These are phyloP conservation scores for Uria lomvia DNA, from an alignment of 2,113 vertebrate species.

Conservation along the genomic window DNA sequence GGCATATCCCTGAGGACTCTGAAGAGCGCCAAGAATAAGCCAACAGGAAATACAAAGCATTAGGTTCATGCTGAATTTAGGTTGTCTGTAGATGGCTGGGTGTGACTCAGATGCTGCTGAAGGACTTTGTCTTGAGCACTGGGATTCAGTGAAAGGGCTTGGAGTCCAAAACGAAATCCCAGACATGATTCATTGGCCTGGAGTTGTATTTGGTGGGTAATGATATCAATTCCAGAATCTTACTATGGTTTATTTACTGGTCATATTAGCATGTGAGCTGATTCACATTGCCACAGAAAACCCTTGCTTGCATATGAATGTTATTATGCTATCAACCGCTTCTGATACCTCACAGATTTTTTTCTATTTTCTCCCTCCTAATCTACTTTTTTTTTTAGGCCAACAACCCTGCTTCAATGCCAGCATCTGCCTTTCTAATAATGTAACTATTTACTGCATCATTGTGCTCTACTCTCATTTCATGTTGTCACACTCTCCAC, in stretches of 20 bases:
- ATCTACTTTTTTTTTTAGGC: conserved; percentile 48
- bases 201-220: neutral
- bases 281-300: conserved; percentile 18
- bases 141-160: neutral
- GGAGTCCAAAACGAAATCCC: neutral
- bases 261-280: conserved; percentile 14
- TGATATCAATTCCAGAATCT: neutral
- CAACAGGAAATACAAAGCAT: neutral
- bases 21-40: neutral
- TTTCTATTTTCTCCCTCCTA: conserved; percentile 38
- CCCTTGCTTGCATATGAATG: conserved; percentile 22
- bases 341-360: conserved; percentile 14
- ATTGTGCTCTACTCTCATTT: conserved; percentile 58
- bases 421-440: conserved; percentile 60
- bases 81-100: neutral
- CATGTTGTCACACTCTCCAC: conserved; percentile 44
- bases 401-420: conserved; percentile 48
- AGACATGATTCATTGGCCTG: neutral
- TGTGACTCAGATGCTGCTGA: neutral
- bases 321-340: conserved; percentile 12
- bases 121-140: neutral
- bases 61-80: neutral
- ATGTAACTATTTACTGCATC: conserved; percentile 66
- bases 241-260: conserved; percentile 41
- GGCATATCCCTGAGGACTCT: neutral